phyloP scores from a whole-genome alignment of 2,113 vertebrate genomes.

The Sciurus niger region DNA sequence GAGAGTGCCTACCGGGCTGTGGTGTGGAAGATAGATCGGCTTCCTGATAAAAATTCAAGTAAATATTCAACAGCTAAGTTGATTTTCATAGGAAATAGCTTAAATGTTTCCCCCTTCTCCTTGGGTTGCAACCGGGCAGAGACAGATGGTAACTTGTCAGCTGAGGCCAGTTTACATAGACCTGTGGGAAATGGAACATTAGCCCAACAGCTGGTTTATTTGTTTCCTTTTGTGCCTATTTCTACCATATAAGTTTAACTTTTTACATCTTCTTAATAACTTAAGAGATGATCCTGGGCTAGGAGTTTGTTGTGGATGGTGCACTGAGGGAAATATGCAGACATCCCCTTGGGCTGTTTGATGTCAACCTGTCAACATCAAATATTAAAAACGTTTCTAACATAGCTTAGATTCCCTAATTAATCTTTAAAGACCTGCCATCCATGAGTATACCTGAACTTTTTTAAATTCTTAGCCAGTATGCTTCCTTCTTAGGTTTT shows the following conservation, averaged over 20 bases:
- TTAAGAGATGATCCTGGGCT: not conserved
- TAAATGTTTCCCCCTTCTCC: not conserved
- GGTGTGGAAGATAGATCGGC: conserved; percentile 97
- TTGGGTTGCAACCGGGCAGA: conserved; percentile 20
- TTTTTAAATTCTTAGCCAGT: conserved; percentile 8
- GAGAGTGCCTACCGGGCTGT: conserved; percentile 96
- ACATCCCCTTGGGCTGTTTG: not conserved
- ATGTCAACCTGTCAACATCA: not conserved
- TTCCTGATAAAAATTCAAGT: conserved; percentile 98
- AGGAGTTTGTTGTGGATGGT: not conserved
- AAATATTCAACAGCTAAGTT: conserved; percentile 73
- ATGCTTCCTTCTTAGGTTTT: conserved; percentile 33
- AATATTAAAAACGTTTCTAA: conserved; percentile 1
- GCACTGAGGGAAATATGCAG: not conserved
- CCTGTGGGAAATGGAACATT: not conserved
- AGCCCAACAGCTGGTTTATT: not conserved
- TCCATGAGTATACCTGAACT: not conserved
- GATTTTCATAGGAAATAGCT: not conserved
- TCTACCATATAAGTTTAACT: conserved; percentile 12
- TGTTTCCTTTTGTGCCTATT: not conserved
- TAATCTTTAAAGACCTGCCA: conserved; percentile 3
- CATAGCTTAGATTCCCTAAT: not conserved
- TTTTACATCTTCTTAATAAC: not conserved
- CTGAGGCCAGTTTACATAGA: not conserved
- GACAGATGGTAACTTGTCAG: not conserved